Evolutionary conservation across 2,113 vertebrate species (phyloP).

Genomic region (Pica pica): DNA sequence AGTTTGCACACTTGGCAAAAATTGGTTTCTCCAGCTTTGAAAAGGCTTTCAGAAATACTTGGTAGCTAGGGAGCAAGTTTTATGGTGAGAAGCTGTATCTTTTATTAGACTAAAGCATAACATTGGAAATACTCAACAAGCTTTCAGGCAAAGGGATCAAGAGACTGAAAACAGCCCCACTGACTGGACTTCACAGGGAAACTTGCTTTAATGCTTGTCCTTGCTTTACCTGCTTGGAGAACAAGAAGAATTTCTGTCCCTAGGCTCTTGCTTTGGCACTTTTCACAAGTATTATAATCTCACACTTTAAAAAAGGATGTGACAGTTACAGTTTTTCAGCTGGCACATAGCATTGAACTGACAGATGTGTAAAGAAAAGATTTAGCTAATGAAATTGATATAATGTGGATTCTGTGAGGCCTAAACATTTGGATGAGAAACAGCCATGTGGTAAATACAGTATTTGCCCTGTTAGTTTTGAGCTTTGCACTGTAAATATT

Average conservation of each 20-base stretch:
- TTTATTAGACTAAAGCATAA: background rate
- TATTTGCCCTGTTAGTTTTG: background rate
- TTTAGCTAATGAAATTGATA: constrained; percentile 33
- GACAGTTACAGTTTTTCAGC: constrained; percentile 16
- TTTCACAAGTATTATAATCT: constrained; percentile 2
- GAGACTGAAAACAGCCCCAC: background rate
- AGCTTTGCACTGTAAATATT: background rate
- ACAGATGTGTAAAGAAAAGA: constrained; percentile 37
- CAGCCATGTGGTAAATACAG: background rate
- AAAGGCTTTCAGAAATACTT: background rate
- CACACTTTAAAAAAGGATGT: constrained; percentile 35
- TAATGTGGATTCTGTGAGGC: background rate
- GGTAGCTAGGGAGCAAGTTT: background rate
- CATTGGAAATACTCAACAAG: background rate
- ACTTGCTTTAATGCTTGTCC: background rate
- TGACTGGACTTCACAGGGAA: background rate
- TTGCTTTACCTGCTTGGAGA: background rate
- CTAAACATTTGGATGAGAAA: background rate
- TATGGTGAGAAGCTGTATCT: background rate
- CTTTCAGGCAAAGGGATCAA: background rate
- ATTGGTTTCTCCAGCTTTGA: background rate
- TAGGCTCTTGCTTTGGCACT: constrained; percentile 5
- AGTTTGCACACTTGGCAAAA: background rate
- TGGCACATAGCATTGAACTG: background rate
- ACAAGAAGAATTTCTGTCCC: background rate